Evolutionary conservation across 2,888 invertebrate genomes (phyloP).

Genomic region (Tetranychus truncatus): DNA sequence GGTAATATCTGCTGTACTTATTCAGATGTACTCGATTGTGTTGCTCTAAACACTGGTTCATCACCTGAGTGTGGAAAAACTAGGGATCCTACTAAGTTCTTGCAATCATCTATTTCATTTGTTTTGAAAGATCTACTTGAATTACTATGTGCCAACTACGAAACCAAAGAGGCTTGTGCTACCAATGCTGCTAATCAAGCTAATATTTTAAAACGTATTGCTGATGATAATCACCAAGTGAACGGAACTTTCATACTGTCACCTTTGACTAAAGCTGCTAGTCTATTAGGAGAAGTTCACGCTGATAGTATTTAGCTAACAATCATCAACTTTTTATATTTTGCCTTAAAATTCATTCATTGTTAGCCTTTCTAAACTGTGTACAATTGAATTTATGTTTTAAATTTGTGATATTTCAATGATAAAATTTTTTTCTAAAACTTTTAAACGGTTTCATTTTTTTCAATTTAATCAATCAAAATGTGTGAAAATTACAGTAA

Average conservation of each 20-base stretch:
- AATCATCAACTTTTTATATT: not conserved
- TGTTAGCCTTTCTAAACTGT: not conserved
- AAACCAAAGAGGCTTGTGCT: not conserved
- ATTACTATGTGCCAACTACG: not conserved
- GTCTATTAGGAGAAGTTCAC: not conserved
- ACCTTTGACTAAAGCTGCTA: not conserved
- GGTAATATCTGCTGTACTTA: constrained; percentile 1
- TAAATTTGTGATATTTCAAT: too few relatives aligned
- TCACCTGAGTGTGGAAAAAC: not conserved
- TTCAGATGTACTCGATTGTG: not conserved
- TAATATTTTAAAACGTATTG: not conserved
- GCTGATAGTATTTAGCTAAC: not conserved
- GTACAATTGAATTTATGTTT: too few relatives aligned
- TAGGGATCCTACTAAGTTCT: not conserved
- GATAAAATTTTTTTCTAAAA: too few relatives aligned
- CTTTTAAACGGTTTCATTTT: too few relatives aligned
- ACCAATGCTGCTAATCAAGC: not conserved
- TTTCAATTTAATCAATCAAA: too few relatives aligned
- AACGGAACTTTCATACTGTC: not conserved
- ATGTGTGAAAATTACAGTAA: too few relatives aligned
- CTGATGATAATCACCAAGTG: not conserved
- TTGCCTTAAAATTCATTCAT: not conserved
- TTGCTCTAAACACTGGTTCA: not conserved
- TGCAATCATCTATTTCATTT: not conserved
- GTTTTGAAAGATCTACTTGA: not conserved